phyloP scores from a whole-genome alignment of 2,888 invertebrate genomes.

The Argynnis bischoffii region DNA sequence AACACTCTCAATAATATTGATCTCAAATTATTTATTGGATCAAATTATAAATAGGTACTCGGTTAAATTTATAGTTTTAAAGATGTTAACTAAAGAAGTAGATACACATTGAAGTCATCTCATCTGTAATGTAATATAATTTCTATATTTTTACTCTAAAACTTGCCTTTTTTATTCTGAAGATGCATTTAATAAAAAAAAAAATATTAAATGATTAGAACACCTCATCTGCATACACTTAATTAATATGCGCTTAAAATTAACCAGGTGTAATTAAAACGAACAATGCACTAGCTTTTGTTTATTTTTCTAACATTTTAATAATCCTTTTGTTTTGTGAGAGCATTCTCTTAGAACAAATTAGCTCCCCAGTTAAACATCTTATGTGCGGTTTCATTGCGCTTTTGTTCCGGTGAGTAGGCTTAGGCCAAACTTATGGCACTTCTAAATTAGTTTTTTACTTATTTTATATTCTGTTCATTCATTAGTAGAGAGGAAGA shows the following conservation, averaged over 20 bases:
- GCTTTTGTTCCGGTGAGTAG: conserved; percentile 27
- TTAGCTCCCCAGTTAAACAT: conserved; percentile 23
- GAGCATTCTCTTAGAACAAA: conserved; percentile 23
- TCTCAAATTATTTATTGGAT: too few species aligned
- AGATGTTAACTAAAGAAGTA: too few species aligned
- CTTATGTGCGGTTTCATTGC: conserved; percentile 23
- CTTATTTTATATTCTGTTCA: neutral
- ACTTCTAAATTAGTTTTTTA: conserved; percentile 18
- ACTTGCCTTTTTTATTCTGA: neutral
- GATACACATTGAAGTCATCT: too few species aligned
- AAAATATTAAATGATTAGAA: conserved; percentile 7
- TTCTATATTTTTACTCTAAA: too few species aligned
- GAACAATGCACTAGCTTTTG: conserved; percentile 14
- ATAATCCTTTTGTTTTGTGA: conserved; percentile 21
- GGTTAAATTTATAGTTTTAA: too few species aligned
- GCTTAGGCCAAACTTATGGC: conserved; percentile 16
- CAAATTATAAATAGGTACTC: too few species aligned
- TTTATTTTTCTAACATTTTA: conserved; percentile 25
- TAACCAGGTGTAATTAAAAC: conserved; percentile 20
- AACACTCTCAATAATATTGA: too few species aligned
- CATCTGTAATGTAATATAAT: too few species aligned
- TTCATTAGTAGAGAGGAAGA: too few species aligned
- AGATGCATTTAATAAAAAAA: neutral
- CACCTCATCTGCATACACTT: neutral
- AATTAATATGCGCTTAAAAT: conserved; percentile 5